Base-by-base conservation (phyloP, 2,888 invertebrate genomes). In the Beris chalybata region DNA sequence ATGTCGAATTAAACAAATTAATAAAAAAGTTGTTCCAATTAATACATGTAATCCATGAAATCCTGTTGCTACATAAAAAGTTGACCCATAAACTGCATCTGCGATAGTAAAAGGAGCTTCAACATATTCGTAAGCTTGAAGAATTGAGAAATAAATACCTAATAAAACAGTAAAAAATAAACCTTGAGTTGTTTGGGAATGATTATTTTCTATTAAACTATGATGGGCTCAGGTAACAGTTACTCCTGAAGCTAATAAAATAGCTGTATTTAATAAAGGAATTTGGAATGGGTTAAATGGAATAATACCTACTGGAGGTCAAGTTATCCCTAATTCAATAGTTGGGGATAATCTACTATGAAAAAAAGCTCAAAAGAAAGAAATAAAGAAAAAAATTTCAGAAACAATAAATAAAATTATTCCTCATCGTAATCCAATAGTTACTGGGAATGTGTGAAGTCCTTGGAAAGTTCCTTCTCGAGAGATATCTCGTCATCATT, bases 1-100 rank as follows among this genome's bases (percentile, higher is more conserved):
- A 65, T 82, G 77, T 29, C 86, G 86, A 29, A 83, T 68, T 73
- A 84, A 76, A 75, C 84, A 84, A 63, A 84, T 74, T 72, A 78
- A 64, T 74, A 87, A 73, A 73, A 87, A 87, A 29, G 81, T 77
- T 30, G 84, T 83, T 71, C 86, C 87, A 76, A 87, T 85, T 73
- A 90, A 81, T 53, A 90, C 89, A 83, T 90, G 90, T 63, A 89
- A 13, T 4, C 89, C 90, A 76, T 91, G 90, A 44, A 91, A 90
- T 78, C 90, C 90, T 67, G 89, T 91, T 65, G 88, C 85, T 76
- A 90, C 83, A 84, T 86, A 90, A 81, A 90, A 91, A 54, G 85
- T 84, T 58, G 87, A 85, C 0, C 89, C 89, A 79, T 87, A 90
- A 73, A 85, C 80, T 72, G 87, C 84, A 76, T 86, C 86, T 5